A percentile compares a stretch with the other conserved stretches of the same genome.
These are phyloP conservation scores for Xerus inauris DNA, from an alignment of 2,113 vertebrate species.

Conservation along the genomic window DNA sequence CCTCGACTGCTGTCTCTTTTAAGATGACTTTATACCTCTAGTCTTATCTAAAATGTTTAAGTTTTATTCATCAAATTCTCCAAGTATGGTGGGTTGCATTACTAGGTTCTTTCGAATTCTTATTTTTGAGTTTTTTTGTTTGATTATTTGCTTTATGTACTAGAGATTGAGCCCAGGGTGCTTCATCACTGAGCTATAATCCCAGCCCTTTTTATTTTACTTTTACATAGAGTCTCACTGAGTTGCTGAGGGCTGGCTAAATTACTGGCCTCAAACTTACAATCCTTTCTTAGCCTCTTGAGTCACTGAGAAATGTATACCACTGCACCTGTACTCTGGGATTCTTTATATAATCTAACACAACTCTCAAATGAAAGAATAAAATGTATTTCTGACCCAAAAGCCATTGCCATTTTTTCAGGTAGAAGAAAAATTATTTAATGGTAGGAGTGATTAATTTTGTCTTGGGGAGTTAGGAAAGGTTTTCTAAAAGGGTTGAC, in stretches of 20 bases:
- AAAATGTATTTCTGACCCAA: constrained; percentile 47
- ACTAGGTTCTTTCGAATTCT: background rate
- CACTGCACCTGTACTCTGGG: background rate
- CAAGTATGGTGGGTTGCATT: background rate
- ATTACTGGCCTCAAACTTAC: background rate
- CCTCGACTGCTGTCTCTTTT: background rate
- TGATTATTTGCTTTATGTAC: background rate
- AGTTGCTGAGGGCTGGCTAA: background rate
- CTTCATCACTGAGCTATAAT: background rate
- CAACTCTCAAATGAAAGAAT: background rate
- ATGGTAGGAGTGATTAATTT: constrained; percentile 34
- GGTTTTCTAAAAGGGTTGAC: constrained; percentile 31
- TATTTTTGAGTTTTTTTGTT: too few relatives aligned
- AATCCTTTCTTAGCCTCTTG: background rate
- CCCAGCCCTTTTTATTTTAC: background rate
- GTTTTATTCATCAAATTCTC: constrained; percentile 46
- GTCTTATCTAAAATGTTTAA: constrained; percentile 16
- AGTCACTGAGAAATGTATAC: background rate
- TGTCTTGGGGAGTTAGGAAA: constrained; percentile 37
- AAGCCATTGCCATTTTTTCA: constrained; percentile 11
- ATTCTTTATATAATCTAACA: constrained; percentile 32
- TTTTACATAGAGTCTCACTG: background rate
- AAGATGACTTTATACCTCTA: constrained; percentile 30
- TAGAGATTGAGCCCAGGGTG: background rate
- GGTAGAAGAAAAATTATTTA: constrained; percentile 43